Percentiles rank a stretch among this genome's conserved stretches.
Evolutionary conservation across 2,888 invertebrate genomes (phyloP).

Genomic region (Synergus laeviventris): DNA sequence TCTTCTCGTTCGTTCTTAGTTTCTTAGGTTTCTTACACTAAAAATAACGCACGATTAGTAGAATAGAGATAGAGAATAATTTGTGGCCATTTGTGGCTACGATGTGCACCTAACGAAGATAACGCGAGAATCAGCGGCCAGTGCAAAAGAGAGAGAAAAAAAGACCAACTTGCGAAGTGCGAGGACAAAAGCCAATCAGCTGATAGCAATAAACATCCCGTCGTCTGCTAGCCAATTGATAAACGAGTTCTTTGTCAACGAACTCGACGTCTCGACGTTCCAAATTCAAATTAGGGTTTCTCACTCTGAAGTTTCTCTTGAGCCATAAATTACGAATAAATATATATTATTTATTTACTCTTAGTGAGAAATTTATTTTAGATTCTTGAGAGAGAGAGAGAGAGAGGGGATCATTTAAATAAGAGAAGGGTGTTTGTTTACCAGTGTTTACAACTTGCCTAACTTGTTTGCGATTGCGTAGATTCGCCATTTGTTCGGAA

Average conservation of each 20-base stretch:
- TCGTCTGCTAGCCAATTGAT: conserved; percentile 33
- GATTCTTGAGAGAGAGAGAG: neutral
- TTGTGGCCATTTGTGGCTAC: neutral
- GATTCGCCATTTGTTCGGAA: neutral
- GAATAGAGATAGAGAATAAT: neutral
- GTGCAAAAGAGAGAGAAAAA: neutral
- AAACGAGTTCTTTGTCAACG: neutral
- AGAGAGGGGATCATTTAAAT: neutral
- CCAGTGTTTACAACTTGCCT: too few species aligned
- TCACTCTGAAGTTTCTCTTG: neutral
- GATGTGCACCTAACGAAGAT: neutral
- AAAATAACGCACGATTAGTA: conserved; percentile 14
- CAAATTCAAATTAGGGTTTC: neutral
- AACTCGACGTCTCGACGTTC: neutral
- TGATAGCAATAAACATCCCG: conserved; percentile 14
- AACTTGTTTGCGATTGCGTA: neutral
- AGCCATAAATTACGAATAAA: neutral
- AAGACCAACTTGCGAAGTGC: neutral
- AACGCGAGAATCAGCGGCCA: neutral
- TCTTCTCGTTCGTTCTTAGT: neutral
- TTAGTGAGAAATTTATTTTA: neutral
- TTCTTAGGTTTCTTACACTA: too few species aligned
- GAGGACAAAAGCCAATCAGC: conserved; percentile 14
- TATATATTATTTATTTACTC: neutral
- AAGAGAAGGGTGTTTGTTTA: neutral